Base-by-base conservation (phyloP, 53 echinoderm and acorn worm genomes). In the Apostichopus leukothele region DNA sequence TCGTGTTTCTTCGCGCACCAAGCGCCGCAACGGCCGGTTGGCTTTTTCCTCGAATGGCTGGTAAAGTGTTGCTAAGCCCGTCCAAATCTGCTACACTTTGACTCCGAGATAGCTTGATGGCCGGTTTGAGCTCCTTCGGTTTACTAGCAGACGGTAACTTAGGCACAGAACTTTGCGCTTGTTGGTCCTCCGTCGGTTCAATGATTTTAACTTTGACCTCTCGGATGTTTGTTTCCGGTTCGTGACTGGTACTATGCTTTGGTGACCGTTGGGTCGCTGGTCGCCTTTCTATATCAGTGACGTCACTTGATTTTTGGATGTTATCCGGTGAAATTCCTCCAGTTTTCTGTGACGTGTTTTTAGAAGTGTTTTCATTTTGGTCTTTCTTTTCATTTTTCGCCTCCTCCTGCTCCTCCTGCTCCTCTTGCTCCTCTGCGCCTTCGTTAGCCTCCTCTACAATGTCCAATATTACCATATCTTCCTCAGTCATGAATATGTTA, bases 201-300 rank as follows among this genome's bases (percentile, higher is more conserved):
- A 84, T 84, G 25, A 84, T 84, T 84, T 84, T 84, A 7, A 84
- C 84, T 13, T 84, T 84, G 21, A 66, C 23, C 57, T 84, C 84
- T 13, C 84, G 60, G 14, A 20, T 19, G 9, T 21, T 60, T 60
- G 14, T 61, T 8, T 23, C 60, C 16, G 79, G 10, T 53, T 79
- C 79, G 7, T 52, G 7, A 27, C 7, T 79, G 10, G 39, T n/a
- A 79, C 18, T 79, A 19, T 53, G 52, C 51, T 51, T 79, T 11
- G 79, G 13, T 19, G 79, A 16, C 53, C 39, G 51, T 79, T 79
- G 79, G 51, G 79, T 51, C 11, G 79, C 19, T 11, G 79, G 11
- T 79, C 16, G 22, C 27, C 79, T 27, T 19, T 79, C 51, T 19
- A 4, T 5, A 13, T 11, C 11, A 16, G 63, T 63, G 11, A n/a